Evolutionary conservation across 2,888 invertebrate species (phyloP).

Genomic region (Sisyra terminalis): DNA sequence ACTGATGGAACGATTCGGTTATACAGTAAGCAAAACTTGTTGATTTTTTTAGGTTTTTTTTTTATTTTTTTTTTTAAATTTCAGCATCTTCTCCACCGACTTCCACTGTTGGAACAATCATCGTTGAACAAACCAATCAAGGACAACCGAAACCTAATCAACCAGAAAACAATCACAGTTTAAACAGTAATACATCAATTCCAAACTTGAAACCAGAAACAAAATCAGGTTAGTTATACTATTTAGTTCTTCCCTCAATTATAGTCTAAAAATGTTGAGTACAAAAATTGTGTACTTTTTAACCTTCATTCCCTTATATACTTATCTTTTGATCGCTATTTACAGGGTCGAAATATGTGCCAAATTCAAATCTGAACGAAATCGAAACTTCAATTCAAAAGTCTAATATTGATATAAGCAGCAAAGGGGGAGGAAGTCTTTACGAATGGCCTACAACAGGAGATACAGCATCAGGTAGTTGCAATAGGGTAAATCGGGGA

Average conservation of each 20-base stretch:
- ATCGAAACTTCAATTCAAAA: constrained; percentile 69
- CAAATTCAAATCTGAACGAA: constrained; percentile 50
- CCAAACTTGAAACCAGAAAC: constrained; percentile 4
- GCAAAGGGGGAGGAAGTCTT: constrained; percentile 35
- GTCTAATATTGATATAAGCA: constrained; percentile 30
- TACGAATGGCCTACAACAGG: constrained; percentile 35
- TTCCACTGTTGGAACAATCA: constrained; percentile 60
- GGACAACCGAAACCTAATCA: constrained; percentile 8
- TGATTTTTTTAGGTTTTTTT: neutral
- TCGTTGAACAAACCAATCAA: constrained; percentile 31
- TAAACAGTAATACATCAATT: constrained; percentile 4
- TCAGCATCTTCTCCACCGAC: constrained; percentile 67
- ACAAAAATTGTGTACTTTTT: too few relatives aligned
- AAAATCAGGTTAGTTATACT: constrained; percentile 5
- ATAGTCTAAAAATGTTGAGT: too few relatives aligned
- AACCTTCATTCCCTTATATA: too few relatives aligned
- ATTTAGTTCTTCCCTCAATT: too few relatives aligned
- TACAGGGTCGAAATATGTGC: constrained; percentile 59
- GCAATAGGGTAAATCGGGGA: neutral
- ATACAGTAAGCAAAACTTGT: constrained; percentile 55
- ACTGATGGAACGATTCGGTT: constrained; percentile 79
- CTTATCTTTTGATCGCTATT: constrained; percentile 17
- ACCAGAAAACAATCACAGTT: constrained; percentile 2
- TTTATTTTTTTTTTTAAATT: neutral
- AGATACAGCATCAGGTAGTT: constrained; percentile 10